phyloP scores from a whole-genome alignment of 2,113 vertebrate genomes.

The Campylomormyrus numenius region DNA sequence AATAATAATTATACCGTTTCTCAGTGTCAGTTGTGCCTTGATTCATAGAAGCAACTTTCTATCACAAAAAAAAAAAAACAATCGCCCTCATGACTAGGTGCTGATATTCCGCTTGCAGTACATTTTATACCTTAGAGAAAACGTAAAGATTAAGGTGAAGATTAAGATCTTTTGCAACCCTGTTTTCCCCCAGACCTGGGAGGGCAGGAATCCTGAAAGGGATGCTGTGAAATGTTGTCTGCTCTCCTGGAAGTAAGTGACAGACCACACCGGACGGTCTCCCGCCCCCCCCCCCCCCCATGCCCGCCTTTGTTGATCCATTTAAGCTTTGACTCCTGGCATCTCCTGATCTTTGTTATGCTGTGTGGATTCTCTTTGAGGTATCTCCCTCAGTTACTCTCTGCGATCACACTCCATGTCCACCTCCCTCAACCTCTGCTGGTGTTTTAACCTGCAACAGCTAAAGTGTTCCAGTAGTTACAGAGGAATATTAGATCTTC shows the following conservation, averaged over 20 bases:
- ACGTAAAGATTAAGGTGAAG: not conserved
- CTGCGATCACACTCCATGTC: not conserved
- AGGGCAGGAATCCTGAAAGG: constrained; percentile 57
- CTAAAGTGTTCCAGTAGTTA: not conserved
- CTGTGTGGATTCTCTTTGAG: not conserved
- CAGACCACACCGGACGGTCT: constrained; percentile 43
- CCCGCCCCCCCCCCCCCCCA: not conserved
- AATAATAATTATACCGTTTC: not conserved
- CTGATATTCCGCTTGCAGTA: not conserved
- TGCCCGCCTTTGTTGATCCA: constrained; percentile 49
- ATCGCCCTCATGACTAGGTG: not conserved
- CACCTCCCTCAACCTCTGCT: not conserved
- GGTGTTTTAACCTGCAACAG: not conserved
- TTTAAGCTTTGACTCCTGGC: constrained; percentile 40
- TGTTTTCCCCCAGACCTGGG: not conserved
- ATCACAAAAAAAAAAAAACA: not conserved
- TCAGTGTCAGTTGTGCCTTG: not conserved
- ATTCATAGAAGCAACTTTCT: not conserved
- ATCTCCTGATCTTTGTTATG: constrained; percentile 12
- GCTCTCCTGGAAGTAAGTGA: constrained; percentile 52
- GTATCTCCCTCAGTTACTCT: not conserved
- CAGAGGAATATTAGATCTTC: not conserved
- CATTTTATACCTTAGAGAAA: not conserved
- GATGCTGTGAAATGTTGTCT: constrained; percentile 42
- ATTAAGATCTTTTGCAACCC: not conserved